These are phyloP conservation scores for Stigmatopora argus DNA, from an alignment of 2,113 vertebrate species.

Conservation along the genomic window DNA sequence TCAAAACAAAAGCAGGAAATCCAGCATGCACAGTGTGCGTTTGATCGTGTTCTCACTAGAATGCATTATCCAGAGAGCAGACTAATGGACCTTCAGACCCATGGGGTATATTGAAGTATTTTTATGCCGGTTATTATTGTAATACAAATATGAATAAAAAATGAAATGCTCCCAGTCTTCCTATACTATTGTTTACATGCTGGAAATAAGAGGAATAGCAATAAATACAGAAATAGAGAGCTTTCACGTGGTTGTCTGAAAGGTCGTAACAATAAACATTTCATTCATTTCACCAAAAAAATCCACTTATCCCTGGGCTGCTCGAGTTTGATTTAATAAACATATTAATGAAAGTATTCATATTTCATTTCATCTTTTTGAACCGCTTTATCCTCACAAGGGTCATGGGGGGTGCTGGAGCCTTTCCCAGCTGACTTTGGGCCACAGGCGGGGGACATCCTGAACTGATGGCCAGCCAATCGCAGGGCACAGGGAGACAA, in stretches of 20 bases:
- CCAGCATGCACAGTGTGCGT: neutral
- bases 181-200: neutral
- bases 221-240: neutral
- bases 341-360: too few species aligned
- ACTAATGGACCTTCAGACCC: neutral
- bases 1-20: neutral
- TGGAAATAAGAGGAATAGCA: neutral
- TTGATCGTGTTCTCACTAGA: neutral
- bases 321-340: too few species aligned
- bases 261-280: neutral
- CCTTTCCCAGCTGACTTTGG: too few species aligned
- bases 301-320: too few species aligned
- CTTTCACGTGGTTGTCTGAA: neutral
- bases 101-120: constrained; percentile 1
- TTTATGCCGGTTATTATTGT: neutral
- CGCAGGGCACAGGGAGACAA: too few species aligned
- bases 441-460: too few species aligned
- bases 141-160: constrained; percentile 4
- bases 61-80: neutral
- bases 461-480: too few species aligned
- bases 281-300: too few species aligned
- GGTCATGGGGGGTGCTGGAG: too few species aligned
- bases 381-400: too few species aligned
- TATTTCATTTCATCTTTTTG: too few species aligned
- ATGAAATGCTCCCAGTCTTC: neutral